A percentile compares a stretch with the other conserved stretches of the same genome.
Conservation (phyloP, 2,797 vertebrate species). For the Sebastes alutus region DNA sequence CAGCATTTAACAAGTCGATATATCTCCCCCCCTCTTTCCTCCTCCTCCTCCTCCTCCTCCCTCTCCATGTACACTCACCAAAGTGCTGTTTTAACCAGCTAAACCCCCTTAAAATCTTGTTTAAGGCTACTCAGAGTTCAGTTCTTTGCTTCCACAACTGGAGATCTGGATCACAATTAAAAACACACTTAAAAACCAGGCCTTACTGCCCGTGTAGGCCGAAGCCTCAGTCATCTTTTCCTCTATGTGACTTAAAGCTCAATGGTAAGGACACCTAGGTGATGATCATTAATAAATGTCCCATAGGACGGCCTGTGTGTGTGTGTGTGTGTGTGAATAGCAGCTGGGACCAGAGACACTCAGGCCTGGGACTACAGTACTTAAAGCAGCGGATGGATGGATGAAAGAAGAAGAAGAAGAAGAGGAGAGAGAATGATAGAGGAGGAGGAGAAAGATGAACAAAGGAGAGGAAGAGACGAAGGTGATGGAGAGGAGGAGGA, state of each 20-base stretch:
- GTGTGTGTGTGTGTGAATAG: neutral
- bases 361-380: neutral
- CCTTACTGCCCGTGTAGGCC: neutral
- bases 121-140: constrained; percentile 25
- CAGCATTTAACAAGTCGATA: constrained; percentile 70
- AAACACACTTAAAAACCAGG: neutral
- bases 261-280: constrained; percentile 53
- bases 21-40: too few species aligned
- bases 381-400: constrained; percentile 5
- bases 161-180: neutral
- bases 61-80: neutral
- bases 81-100: constrained; percentile 27
- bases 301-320: neutral
- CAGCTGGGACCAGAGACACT: neutral
- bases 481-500: too few species aligned
- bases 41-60: neutral
- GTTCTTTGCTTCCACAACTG: too few species aligned
- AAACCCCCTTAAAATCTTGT: neutral
- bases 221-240: neutral
- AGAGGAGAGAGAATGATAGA: neutral
- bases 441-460: too few species aligned
- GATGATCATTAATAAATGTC: constrained; percentile 19
- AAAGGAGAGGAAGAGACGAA: too few species aligned
- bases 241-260: constrained; percentile 24
- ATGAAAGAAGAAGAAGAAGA: neutral